Percentiles rank a stretch among this genome's conserved stretches.
These are phyloP conservation scores for Phenganax subtilis DNA, from an alignment of 92 coral and sea anemone genomes.

Conservation along the genomic window DNA sequence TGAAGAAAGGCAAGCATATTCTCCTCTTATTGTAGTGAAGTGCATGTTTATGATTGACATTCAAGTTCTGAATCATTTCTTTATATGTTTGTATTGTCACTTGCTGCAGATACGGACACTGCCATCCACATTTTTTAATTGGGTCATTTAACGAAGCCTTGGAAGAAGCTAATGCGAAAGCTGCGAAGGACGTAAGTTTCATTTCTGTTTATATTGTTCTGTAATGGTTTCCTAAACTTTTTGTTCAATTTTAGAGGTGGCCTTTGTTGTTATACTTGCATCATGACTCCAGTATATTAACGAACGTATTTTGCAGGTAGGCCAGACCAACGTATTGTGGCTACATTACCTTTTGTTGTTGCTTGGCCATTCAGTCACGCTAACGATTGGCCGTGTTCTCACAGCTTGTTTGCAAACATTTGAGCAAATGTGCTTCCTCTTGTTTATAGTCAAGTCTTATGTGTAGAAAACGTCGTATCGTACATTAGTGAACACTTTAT, in stretches of 20 bases:
- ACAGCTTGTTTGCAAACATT: no score
- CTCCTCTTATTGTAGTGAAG: background rate
- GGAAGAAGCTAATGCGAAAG: conserved; percentile 74
- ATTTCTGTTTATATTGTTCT: no score
- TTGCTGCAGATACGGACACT: conserved; percentile 72
- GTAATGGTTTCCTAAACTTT: no score
- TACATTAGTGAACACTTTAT: conserved; percentile 81
- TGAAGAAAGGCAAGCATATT: conserved; percentile 75
- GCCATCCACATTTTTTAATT: conserved; percentile 95
- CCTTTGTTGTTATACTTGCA: conserved; percentile 83
- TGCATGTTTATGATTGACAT: background rate
- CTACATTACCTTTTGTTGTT: background rate
- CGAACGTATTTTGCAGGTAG: conserved; percentile 97
- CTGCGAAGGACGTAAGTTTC: conserved; percentile 76
- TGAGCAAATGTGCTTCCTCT: background rate
- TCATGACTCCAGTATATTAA: conserved; percentile 88
- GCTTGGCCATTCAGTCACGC: background rate
- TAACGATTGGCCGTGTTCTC: background rate
- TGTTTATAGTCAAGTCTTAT: conserved; percentile 68
- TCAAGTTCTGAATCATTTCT: background rate
- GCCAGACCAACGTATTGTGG: conserved; percentile 10
- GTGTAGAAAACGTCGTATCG: conserved; percentile 76
- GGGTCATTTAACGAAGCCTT: conserved; percentile 91
- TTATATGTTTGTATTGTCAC: background rate
- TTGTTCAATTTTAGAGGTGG: conserved; percentile 57